Base-by-base conservation (phyloP, 2,113 vertebrate species). In the Aptenodytes patagonicus region DNA sequence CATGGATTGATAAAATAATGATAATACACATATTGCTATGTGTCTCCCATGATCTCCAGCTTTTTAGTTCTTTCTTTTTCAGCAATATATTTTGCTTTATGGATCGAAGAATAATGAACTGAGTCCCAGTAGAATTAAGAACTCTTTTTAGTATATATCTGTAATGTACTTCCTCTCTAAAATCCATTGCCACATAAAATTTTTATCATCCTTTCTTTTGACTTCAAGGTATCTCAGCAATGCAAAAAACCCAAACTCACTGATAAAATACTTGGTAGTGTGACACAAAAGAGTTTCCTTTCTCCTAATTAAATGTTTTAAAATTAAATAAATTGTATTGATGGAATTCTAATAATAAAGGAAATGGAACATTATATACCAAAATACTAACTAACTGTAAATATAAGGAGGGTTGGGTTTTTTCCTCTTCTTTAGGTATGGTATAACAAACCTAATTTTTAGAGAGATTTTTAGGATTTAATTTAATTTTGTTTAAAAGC, bases 401-500 rank as follows among this genome's bases (percentile, higher is more conserved):
- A 76, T 60, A 26, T 32, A 65, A 38, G 6, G 57, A 87, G 26
- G 9, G 5, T 55, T 11, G 2, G 2, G 1, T 1, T 4, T 69
- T 29, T 12, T 9, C 17, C 17, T 83, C 25, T 87, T 16, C 11
- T 57, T 47, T 52, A 91, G 32, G 14, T 44, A 7, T 31, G 6
- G 69, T 93, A 31, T 22, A 62, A 42, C 19, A 66, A 80, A 54
- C 6, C 7, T 49, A 14, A 12, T 51, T 40, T 90, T 90, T 69
- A 68, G 47, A 79, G 29, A 71, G 9, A 15, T 64, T 72, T 71
- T 76, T 61, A 76, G 29, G 13, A 61, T 55, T 46, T 17, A 26
- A 38, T 96, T 89, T 94, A 77, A 36, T 92, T 95, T 70, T 36
- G 46, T 87, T 93, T 91, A 66, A 96, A 95, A 44, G 64, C 32